A percentile compares a stretch with the other conserved stretches of the same genome.
phyloP scores from a whole-genome alignment of 2,113 vertebrate genomes.

The Bothrops jararaca region DNA sequence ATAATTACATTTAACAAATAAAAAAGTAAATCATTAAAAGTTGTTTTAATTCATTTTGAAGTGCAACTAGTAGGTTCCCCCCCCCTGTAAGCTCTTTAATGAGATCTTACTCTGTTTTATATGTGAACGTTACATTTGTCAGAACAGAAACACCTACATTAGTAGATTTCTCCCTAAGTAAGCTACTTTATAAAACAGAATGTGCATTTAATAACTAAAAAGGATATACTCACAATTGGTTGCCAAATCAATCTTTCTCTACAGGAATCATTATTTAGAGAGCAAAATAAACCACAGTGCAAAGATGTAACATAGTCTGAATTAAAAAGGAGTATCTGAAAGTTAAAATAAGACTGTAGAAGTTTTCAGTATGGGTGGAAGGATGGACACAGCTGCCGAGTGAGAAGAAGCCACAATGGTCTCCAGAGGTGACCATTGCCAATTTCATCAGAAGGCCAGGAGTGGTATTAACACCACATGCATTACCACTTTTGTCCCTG shows the following conservation, averaged over 20 bases:
- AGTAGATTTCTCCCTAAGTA: neutral
- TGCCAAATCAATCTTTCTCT: neutral
- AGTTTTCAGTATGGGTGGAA: neutral
- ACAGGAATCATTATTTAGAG: neutral
- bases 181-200: neutral
- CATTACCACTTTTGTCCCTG: neutral
- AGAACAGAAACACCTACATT: neutral
- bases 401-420: neutral
- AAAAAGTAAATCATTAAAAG: neutral
- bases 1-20: neutral
- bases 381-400: neutral
- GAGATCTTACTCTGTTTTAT: neutral
- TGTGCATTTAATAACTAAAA: neutral
- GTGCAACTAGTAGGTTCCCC: neutral
- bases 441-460: neutral
- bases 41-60: neutral
- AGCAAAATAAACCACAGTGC: neutral
- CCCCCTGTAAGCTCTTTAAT: neutral
- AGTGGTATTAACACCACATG: neutral
- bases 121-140: neutral
- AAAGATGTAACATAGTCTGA: neutral
- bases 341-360: neutral
- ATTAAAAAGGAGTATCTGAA: neutral
- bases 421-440: neutral
- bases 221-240: neutral